phyloP scores from a whole-genome alignment of 2,888 invertebrate genomes.

The Lucinisca nassula region DNA sequence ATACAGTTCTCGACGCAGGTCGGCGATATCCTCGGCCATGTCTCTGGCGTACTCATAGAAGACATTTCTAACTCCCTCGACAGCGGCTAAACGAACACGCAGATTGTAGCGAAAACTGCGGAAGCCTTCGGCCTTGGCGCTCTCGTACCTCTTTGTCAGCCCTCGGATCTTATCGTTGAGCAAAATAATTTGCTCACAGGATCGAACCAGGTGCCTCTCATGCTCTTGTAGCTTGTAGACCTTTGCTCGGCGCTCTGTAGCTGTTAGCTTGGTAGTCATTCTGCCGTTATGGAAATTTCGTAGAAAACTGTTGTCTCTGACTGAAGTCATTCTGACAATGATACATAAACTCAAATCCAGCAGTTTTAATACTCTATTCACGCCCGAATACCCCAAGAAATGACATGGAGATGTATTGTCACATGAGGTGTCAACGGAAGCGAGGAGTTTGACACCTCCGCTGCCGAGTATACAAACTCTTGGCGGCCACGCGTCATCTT shows the following conservation, averaged over 20 bases:
- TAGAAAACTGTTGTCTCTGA: neutral
- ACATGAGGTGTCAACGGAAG: neutral
- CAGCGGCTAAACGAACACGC: conserved; percentile 57
- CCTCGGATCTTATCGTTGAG: conserved; percentile 65
- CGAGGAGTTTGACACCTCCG: neutral
- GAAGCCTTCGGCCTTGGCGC: conserved; percentile 51
- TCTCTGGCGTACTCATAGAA: conserved; percentile 66
- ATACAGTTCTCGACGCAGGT: conserved; percentile 60
- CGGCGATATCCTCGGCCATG: conserved; percentile 61
- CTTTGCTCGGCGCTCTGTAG: conserved; percentile 1
- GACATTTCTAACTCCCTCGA: conserved; percentile 64
- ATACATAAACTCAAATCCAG: neutral
- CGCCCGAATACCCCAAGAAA: neutral
- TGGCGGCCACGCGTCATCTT: neutral
- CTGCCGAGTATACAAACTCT: neutral
- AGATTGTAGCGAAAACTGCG: conserved; percentile 60
- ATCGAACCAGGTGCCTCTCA: conserved; percentile 51
- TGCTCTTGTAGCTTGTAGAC: conserved; percentile 20
- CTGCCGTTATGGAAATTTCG: neutral
- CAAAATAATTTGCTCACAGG: conserved; percentile 58
- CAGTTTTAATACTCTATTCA: neutral
- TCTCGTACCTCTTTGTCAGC: conserved; percentile 53
- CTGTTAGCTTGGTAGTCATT: neutral
- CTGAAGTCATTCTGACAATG: neutral
- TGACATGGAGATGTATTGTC: neutral